These are phyloP conservation scores for Drosophila fuyamai DNA, from an alignment of 1,140 invertebrate species.

Conservation along the genomic window DNA sequence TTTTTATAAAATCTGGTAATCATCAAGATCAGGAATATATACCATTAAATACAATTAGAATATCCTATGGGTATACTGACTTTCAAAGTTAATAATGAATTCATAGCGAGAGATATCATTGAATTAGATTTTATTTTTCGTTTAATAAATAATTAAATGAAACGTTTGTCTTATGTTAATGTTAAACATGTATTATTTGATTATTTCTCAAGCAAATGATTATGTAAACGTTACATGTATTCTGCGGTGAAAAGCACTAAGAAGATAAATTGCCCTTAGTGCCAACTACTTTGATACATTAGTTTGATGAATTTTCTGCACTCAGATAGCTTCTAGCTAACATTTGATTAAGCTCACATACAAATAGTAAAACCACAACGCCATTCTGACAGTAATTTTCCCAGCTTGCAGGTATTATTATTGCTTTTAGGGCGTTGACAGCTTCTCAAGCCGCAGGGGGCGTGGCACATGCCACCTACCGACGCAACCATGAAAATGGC, in stretches of 20 bases:
- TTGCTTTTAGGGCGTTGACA: constrained; percentile 35
- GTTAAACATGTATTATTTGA: no score
- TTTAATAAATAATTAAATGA: not conserved
- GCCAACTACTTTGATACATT: constrained; percentile 22
- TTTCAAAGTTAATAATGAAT: not conserved
- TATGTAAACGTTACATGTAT: not conserved
- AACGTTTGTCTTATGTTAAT: not conserved
- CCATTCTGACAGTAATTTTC: constrained; percentile 11
- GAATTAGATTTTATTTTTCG: not conserved
- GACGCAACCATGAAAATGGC: constrained; percentile 34
- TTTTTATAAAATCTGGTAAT: no score
- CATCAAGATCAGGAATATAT: no score
- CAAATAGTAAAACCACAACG: constrained; percentile 22
- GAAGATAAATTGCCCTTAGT: constrained; percentile 23
- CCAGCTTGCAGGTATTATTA: constrained; percentile 31
- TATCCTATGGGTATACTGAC: not conserved
- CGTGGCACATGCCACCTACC: constrained; percentile 20
- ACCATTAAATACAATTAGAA: no score
- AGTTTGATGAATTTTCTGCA: constrained; percentile 14
- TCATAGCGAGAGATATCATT: no score
- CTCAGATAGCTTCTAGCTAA: not conserved
- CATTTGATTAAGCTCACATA: constrained; percentile 28
- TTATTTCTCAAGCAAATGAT: not conserved
- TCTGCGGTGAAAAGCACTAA: constrained; percentile 12
- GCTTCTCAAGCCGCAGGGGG: constrained; percentile 27